Evolutionary conservation across 2,797 vertebrate species (phyloP).

Genomic region (Karalla daura): DNA sequence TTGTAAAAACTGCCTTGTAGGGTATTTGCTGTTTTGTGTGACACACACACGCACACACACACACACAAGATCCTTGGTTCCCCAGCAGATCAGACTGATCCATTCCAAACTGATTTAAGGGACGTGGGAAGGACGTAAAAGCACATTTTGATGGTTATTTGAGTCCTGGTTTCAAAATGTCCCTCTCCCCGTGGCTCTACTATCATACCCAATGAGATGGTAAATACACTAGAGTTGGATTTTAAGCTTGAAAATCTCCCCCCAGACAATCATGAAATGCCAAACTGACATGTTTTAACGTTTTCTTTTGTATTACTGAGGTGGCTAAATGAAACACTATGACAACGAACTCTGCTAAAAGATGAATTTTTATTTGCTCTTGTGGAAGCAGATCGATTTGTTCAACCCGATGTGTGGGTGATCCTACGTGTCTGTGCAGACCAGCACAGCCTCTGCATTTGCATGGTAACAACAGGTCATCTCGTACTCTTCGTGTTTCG

Average conservation of each 20-base stretch:
- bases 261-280: conserved; percentile 75
- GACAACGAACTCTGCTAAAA: conserved; percentile 6
- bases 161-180: neutral
- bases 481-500: conserved; percentile 38
- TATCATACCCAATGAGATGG: neutral
- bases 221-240: neutral
- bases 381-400: conserved; percentile 3
- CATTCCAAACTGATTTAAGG: conserved; percentile 25
- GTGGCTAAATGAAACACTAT: conserved; percentile 42
- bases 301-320: neutral
- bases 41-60: too few relatives aligned
- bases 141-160: neutral
- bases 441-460: conserved; percentile 26
- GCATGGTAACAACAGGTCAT: conserved; percentile 48
- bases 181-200: neutral
- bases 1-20: conserved; percentile 53
- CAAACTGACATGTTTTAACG: conserved; percentile 50
- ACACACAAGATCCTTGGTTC: neutral
- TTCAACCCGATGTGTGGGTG: conserved; percentile 32
- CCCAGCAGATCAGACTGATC: neutral
- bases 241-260: conserved; percentile 1
- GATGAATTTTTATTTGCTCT: conserved; percentile 41
- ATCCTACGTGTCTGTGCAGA: conserved; percentile 31
- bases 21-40: conserved; percentile 25
- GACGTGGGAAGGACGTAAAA: neutral